Evolutionary conservation across 2,888 invertebrate genomes (phyloP).

Genomic region (Drosophila mulleri): DNA sequence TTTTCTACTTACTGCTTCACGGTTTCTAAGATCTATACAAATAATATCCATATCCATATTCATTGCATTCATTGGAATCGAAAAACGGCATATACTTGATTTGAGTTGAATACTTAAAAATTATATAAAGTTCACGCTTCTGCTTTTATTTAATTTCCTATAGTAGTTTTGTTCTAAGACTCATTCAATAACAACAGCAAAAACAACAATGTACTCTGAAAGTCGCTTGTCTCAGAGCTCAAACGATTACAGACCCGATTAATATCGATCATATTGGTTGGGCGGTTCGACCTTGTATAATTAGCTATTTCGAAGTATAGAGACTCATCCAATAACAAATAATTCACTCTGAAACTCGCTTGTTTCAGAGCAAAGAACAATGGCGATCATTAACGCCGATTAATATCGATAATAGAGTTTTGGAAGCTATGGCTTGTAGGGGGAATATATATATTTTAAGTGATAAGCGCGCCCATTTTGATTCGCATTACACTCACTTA

Average conservation of each 20-base stretch:
- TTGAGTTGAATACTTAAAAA: constrained; percentile 53
- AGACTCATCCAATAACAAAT: constrained; percentile 12
- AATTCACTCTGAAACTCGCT: constrained; percentile 39
- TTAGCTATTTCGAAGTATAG: neutral
- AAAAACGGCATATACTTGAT: constrained; percentile 63
- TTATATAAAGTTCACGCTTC: constrained; percentile 45
- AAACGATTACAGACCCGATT: constrained; percentile 14
- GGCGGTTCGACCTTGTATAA: constrained; percentile 1
- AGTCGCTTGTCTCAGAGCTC: constrained; percentile 44
- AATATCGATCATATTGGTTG: constrained; percentile 20
- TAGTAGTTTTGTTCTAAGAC: neutral
- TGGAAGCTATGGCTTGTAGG: constrained; percentile 10
- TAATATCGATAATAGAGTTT: constrained; percentile 23
- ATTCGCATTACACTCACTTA: constrained; percentile 36
- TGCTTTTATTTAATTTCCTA: constrained; percentile 18
- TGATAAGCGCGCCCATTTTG: constrained; percentile 24
- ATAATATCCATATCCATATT: neutral
- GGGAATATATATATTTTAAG: constrained; percentile 14
- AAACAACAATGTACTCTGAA: constrained; percentile 35
- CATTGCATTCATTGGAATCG: constrained; percentile 15
- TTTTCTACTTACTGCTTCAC: neutral
- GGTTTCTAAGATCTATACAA: constrained; percentile 2
- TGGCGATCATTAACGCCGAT: constrained; percentile 16
- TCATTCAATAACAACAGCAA: constrained; percentile 2
- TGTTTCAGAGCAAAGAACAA: constrained; percentile 36